A percentile compares a stretch with the other conserved stretches of the same genome.
phyloP scores from a whole-genome alignment of 2,797 vertebrate species.

The Micropoecilia bifurca region DNA sequence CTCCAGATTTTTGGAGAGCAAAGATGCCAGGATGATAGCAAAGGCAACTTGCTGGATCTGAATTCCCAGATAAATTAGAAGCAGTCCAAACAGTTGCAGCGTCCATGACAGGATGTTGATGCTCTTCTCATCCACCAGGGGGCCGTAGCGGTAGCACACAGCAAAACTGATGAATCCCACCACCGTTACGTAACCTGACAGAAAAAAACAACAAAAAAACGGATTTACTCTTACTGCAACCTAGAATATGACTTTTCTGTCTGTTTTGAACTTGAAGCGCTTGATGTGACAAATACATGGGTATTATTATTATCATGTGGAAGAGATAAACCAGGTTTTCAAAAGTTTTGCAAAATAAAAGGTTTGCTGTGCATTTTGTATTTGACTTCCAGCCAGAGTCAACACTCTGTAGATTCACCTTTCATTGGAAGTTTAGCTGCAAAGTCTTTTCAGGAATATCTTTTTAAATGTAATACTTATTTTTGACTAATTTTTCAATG shows the following conservation, averaged over 20 bases:
- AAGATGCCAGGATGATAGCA: slow-evolving; percentile 81
- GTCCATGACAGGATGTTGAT: slow-evolving; percentile 94
- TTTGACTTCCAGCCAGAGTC: not conserved
- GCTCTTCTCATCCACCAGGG: slow-evolving; percentile 89
- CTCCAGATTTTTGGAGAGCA: slow-evolving; percentile 90
- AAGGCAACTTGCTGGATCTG: slow-evolving; percentile 90
- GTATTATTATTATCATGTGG: not conserved
- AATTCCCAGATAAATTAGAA: slow-evolving; percentile 88
- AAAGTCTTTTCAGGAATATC: too few species aligned
- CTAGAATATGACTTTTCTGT: not conserved
- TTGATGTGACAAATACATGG: not conserved
- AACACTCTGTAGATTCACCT: too few species aligned
- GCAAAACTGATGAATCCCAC: slow-evolving; percentile 93
- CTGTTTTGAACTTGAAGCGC: not conserved
- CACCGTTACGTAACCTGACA: slow-evolving; percentile 84
- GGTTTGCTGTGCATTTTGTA: not conserved
- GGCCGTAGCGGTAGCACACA: slow-evolving; percentile 93
- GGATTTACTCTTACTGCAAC: not conserved
- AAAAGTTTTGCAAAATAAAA: not conserved
- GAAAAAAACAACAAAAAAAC: slow-evolving; percentile 6
- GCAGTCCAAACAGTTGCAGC: slow-evolving; percentile 91
- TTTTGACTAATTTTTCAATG: too few species aligned
- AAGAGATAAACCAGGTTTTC: not conserved
- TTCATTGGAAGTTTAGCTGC: too few species aligned
- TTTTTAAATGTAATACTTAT: too few species aligned